A percentile compares a stretch with the other conserved stretches of the same genome.
These are phyloP conservation scores for Tangara arthus DNA, from an alignment of 2,797 vertebrate species.

Conservation along the genomic window DNA sequence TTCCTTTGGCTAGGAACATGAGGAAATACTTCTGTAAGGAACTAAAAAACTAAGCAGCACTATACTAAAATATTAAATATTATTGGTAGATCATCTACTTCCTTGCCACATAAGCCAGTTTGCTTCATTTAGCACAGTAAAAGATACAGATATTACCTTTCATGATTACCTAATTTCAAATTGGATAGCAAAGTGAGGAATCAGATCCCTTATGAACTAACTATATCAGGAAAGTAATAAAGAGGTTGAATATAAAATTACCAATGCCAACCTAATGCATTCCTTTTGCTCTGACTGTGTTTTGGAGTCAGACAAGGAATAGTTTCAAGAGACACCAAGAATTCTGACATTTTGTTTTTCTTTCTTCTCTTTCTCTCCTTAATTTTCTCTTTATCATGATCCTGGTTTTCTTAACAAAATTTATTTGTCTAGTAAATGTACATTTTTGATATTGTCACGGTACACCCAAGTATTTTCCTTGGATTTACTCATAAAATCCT, in stretches of 20 bases:
- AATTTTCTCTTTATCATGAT: background rate
- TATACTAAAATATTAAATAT: background rate
- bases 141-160: background rate
- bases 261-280: background rate
- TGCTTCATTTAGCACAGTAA: background rate
- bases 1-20: background rate
- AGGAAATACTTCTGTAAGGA: background rate
- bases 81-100: background rate
- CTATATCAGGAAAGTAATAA: background rate
- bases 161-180: background rate
- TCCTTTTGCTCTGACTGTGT: background rate
- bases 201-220: background rate
- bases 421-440: background rate
- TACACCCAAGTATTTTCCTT: background rate
- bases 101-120: background rate
- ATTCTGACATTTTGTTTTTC: background rate
- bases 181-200: background rate
- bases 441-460: background rate
- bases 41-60: background rate
- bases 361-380: background rate
- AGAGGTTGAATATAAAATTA: background rate
- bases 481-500: background rate
- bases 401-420: background rate
- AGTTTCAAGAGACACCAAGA: background rate
- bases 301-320: background rate